Conservation (phyloP, 2,113 vertebrate genomes). For the Gallinago media region DNA sequence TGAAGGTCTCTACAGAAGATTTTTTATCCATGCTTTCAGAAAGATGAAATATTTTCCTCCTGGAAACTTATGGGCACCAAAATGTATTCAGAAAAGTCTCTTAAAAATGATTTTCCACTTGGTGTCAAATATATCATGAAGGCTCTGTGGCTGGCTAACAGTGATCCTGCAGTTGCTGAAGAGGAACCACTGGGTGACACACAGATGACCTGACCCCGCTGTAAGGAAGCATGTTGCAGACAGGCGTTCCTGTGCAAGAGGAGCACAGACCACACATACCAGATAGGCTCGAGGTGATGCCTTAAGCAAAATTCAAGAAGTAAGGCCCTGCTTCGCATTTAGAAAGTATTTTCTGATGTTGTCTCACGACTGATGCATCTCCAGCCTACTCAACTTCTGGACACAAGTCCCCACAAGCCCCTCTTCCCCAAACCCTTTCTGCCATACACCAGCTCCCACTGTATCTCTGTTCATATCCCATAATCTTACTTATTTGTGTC, state of each 20-base stretch:
- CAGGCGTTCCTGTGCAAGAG: neutral
- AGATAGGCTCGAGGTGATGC: neutral
- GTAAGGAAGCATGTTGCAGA: neutral
- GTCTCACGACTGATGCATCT: fast-evolving
- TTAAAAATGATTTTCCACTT: neutral
- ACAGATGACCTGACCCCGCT: neutral
- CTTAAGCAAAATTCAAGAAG: neutral
- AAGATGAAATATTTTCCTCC: neutral
- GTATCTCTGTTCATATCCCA: neutral
- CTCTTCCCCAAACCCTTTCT: neutral
- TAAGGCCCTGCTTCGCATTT: neutral
- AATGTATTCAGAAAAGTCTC: neutral
- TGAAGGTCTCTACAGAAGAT: neutral
- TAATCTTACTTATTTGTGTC: neutral
- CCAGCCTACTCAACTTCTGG: neutral
- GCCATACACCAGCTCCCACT: neutral
- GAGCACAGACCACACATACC: neutral
- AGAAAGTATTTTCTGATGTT: neutral
- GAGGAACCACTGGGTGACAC: neutral
- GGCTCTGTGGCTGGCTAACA: neutral
- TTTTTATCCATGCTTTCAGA: neutral
- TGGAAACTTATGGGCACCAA: neutral
- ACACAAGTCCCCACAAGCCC: neutral
- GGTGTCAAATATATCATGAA: neutral
- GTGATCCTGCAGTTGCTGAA: neutral